These are phyloP conservation scores for Sula dactylatra DNA, from an alignment of 2,113 vertebrate genomes.

Conservation along the genomic window DNA sequence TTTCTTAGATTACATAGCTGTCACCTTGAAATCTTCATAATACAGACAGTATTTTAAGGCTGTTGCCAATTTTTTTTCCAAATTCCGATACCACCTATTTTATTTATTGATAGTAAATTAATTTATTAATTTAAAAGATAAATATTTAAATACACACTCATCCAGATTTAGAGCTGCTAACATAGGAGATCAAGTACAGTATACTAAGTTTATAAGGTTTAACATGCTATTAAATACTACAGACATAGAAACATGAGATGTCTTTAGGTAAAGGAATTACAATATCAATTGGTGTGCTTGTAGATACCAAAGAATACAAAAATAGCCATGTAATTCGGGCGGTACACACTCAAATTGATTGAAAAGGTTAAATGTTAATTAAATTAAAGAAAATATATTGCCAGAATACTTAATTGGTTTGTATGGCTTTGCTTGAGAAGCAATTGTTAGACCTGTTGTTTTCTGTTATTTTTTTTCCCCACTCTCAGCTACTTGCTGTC, in stretches of 20 bases:
- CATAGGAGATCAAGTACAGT: background rate
- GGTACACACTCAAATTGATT: background rate
- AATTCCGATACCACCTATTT: background rate
- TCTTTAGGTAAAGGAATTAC: background rate
- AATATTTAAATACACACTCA: background rate
- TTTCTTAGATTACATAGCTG: background rate
- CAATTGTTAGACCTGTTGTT: background rate
- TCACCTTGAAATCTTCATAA: background rate
- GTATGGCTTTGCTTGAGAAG: background rate
- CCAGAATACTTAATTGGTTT: background rate
- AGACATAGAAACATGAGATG: background rate
- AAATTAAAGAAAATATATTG: background rate
- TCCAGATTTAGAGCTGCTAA: background rate
- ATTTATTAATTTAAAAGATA: background rate
- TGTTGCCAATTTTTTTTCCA: background rate
- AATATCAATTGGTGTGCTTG: background rate
- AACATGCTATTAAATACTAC: background rate
- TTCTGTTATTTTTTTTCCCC: background rate
- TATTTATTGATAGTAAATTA: too few species aligned
- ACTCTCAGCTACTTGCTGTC: background rate
- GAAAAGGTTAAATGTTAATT: background rate
- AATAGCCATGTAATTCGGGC: background rate
- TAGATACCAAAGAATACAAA: background rate
- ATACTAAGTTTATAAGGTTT: background rate
- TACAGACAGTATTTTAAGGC: background rate